phyloP scores from a whole-genome alignment of 2,888 invertebrate species.

The Ormyrus nitidulus region DNA sequence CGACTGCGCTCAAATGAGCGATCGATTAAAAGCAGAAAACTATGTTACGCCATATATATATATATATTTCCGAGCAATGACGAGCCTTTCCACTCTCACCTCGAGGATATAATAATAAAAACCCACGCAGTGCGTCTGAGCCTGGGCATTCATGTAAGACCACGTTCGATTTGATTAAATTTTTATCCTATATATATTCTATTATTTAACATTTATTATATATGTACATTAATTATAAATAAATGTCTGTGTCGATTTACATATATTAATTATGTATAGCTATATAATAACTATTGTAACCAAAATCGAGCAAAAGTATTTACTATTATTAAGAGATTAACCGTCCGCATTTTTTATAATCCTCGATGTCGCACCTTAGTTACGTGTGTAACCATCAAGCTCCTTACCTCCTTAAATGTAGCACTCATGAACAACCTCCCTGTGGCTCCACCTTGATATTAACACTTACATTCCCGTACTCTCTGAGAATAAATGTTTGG shows the following conservation, averaged over 20 bases:
- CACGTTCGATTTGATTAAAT: constrained; percentile 64
- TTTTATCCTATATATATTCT: constrained; percentile 46
- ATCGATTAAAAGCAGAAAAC: too few species aligned
- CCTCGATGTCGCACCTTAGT: constrained; percentile 49
- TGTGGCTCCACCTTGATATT: not conserved
- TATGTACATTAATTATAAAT: constrained; percentile 30
- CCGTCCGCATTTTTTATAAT: constrained; percentile 51
- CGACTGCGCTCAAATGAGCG: not conserved
- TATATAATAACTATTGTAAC: constrained; percentile 23
- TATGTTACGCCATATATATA: too few species aligned
- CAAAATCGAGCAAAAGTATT: constrained; percentile 15
- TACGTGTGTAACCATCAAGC: not conserved
- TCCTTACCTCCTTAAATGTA: not conserved
- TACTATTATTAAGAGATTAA: constrained; percentile 26
- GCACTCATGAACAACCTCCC: too few species aligned
- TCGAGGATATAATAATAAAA: constrained; percentile 49
- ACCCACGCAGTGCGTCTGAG: constrained; percentile 66
- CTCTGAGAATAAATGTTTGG: constrained; percentile 11
- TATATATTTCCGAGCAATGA: not conserved
- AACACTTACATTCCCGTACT: constrained; percentile 10
- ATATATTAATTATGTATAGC: constrained; percentile 37
- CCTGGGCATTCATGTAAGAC: constrained; percentile 72
- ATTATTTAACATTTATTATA: constrained; percentile 35
- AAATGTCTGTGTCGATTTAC: constrained; percentile 40
- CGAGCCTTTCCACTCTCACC: constrained; percentile 30